Evolutionary conservation across 2,113 vertebrate species (phyloP), one percentile per base, ranked within the genome.

Genomic region (Cochlearius cochlearius): DNA sequence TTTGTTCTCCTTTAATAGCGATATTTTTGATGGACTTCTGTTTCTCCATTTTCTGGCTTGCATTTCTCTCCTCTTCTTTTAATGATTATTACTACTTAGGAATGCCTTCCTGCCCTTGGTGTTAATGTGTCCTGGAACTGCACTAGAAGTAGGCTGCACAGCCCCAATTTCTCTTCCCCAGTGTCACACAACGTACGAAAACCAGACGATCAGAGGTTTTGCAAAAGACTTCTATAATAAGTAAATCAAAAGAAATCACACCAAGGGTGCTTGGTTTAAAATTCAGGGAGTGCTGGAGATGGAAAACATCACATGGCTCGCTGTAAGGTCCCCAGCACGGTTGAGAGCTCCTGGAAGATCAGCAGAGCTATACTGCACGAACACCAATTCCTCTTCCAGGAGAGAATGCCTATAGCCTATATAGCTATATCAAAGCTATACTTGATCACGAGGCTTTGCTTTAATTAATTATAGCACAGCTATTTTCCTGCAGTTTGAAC

Each of bases 1-100:
- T 91, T 94, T 94, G 60, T 85, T 88, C 76, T 77, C 82, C 77
- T 84, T 94, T 89, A 89, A 91, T 95, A 78, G 87, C 69, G 25
- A 27, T 59, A 62, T 84, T 94, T 97, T 89, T 64, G 75, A 56
- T 79, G 78, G 60, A 56, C 39, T 82, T 91, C 64, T 87, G 76
- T 80, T 88, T 67, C 72, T 81, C 47, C 15, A 2, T 47, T 86
- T 77, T 78, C 84, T 71, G 84, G 38, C 47, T 71, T 80, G 30
- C 25, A 5, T 50, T 91, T 56, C 23, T 45, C 55, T 62, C 67
- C 25, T 50, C 56, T 90, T 81, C 43, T 17, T 90, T 62, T 71
- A 89, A 72, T 9, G 4, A 75, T 86, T 72, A 75, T 79, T 92
- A 53, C 68, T 81, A 6, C 56, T 80, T 19, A 66, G 67, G 84